Evolutionary conservation across 2,888 invertebrate species (phyloP), one percentile per base, ranked within the genome.

Genomic region (Lasiommata megera): DNA sequence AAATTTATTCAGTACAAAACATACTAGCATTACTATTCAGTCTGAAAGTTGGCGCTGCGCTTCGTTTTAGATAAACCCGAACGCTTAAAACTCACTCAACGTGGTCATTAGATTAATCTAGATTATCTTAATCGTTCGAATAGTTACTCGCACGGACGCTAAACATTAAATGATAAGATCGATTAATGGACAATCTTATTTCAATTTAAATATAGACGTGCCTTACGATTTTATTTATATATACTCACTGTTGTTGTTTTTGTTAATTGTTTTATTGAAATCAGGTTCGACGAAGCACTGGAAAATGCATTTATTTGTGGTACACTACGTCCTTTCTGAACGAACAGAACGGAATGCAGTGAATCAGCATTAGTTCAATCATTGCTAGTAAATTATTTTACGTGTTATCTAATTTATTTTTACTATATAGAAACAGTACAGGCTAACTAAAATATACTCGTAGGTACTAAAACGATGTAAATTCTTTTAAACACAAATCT

Each of bases 201-300:
- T 84, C 82, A 82, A 84, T 77, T 82, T 78, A 74, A 80, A 88
- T 81, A 88, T 87, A 88, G 86, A 89, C 89, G 90, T 90, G 90
- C 90, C 90, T 90, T 90, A 90, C 84, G 73, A 83, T 84, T 86
- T 86, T 82, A 79, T 88, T 88, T 88, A 83, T 83, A 74, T 80
- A 9, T 34, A 34, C 31, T 31, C 9, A 84, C 76, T 76, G 63
- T 78, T 77, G 77, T 76, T 69, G 73, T 76, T 72, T 73, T 75
- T 73, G 65, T 73, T 80, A 58, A 46, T 68, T 76, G 67, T 69
- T 77, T 58, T 72, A 72, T 74, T 71, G 74, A 68, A 68, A 71
- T 65, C 67, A 68, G 64, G 60, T 69, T 69, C 69, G 63, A 67
- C 63, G 70, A 76, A 79, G 80, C 82, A 80, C 81, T 84, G 81